Evolutionary conservation across 2,888 invertebrate species (phyloP), one percentile per base, ranked within the genome.

Genomic region (Ypsolopha scabrella): DNA sequence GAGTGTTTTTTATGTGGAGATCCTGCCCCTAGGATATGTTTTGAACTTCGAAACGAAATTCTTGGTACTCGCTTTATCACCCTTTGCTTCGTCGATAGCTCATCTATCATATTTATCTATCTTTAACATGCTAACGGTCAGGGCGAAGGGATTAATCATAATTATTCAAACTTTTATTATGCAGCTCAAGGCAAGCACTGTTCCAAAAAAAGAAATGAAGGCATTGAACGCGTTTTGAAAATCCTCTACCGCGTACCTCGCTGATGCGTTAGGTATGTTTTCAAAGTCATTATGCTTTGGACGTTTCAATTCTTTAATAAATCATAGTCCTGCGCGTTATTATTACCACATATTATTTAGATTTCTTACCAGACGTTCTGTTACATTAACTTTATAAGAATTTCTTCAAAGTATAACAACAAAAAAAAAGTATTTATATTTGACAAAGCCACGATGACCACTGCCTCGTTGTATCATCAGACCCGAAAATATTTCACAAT

Each of bases 101-200:
- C 64, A 61, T 64, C 61, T 59, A 63, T 63, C 64, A 64, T 61
- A 57, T 61, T 61, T 61, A 59, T 58, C 57, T 51, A 52, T 51
- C 51, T 52, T 51, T 50, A 52, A 54, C 54, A 55, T 50, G 52
- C 47, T 53, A 54, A 54, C 53, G 54, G 53, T 55, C 52, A 51
- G 46, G 48, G 39, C 45, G 53, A 14, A 38, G 57, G 48, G 48
- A 57, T 59, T 60, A 60, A 59, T 58, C 59, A 60, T 62, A 57
- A 60, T 63, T 58, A 61, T 59, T 64, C 61, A 63, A 60, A 59
- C 54, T 58, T 61, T 55, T 61, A 60, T 61, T 59, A 54, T 48
- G 38, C 41, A 36, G 61, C 60, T 53, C 36, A 53, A 55, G 58
- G 61, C 62, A 54, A 45, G 45, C 50, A 49, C 49, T 7, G n/a